A percentile compares a stretch with the other conserved stretches of the same genome.
These are phyloP conservation scores for Sipha maydis DNA, from an alignment of 2,888 invertebrate genomes.

Conservation along the genomic window DNA sequence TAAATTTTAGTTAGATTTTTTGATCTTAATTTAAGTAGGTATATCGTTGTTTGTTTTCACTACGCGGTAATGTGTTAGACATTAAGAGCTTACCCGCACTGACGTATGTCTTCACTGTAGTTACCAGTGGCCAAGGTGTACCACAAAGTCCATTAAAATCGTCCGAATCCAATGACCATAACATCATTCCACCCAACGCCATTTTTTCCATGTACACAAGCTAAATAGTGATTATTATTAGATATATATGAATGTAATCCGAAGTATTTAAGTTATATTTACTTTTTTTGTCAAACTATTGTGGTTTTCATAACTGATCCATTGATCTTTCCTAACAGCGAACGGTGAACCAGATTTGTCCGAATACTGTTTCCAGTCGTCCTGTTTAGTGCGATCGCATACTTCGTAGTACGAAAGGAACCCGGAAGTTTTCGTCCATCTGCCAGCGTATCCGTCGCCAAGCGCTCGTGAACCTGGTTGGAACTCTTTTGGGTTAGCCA, in stretches of 20 bases:
- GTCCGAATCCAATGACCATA: slow-evolving; percentile 80
- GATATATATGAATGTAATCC: background rate
- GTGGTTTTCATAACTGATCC: slow-evolving; percentile 82
- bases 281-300: slow-evolving; percentile 76
- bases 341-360: slow-evolving; percentile 77
- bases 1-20: no score
- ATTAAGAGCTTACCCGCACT: slow-evolving; percentile 1
- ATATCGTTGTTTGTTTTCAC: no score
- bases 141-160: slow-evolving; percentile 82
- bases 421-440: slow-evolving; percentile 77
- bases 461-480: slow-evolving; percentile 57
- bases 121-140: slow-evolving; percentile 53
- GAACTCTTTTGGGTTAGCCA: slow-evolving; percentile 68
- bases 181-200: slow-evolving; percentile 77
- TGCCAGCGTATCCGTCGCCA: slow-evolving; percentile 69
- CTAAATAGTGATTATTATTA: slow-evolving; percentile 68
- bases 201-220: slow-evolving; percentile 73
- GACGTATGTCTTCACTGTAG: slow-evolving; percentile 41
- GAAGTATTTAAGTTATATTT: slow-evolving; percentile 61
- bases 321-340: slow-evolving; percentile 75
- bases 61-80: background rate
- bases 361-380: slow-evolving; percentile 70
- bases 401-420: slow-evolving; percentile 80
- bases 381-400: slow-evolving; percentile 72
- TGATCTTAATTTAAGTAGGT: no score